A percentile compares a stretch with the other conserved stretches of the same genome.
These are phyloP conservation scores for Kryptolebias marmoratus DNA, from an alignment of 2,113 vertebrate species.

Conservation along the genomic window DNA sequence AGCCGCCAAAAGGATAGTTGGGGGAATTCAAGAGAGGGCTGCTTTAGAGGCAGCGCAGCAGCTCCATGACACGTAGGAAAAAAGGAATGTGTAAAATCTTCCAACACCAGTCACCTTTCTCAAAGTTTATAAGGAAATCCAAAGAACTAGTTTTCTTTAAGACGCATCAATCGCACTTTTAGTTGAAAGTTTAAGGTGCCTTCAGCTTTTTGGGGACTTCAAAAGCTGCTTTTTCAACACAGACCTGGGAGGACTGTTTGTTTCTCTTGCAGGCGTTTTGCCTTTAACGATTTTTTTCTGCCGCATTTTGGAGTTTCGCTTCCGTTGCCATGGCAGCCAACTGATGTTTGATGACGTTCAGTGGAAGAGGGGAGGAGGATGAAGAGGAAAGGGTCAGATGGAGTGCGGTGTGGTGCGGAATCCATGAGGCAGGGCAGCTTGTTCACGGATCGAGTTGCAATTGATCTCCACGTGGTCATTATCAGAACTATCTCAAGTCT, in stretches of 20 bases:
- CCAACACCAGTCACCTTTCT: not conserved
- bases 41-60: slow-evolving; percentile 13
- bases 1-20: slow-evolving; percentile 23
- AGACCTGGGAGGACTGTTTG: slow-evolving; percentile 34
- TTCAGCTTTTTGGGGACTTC: slow-evolving; percentile 11
- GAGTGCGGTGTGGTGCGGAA: slow-evolving; percentile 1
- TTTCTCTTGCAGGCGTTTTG: slow-evolving; percentile 30
- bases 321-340: slow-evolving; percentile 56
- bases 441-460: slow-evolving; percentile 65
- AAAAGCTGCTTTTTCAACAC: slow-evolving; percentile 1
- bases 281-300: slow-evolving; percentile 25
- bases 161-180: slow-evolving; percentile 1
- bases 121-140: slow-evolving; percentile 6
- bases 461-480: slow-evolving; percentile 61
- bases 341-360: slow-evolving; percentile 33
- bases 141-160: slow-evolving; percentile 19
- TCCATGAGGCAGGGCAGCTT: slow-evolving; percentile 35
- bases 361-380: slow-evolving; percentile 4
- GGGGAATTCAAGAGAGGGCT: slow-evolving; percentile 28
- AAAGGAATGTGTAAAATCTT: not conserved
- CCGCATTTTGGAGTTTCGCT: slow-evolving; percentile 29
- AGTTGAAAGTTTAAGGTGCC: slow-evolving; percentile 25
- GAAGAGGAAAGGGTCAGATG: slow-evolving; percentile 25
- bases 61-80: slow-evolving; percentile 9
- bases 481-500: slow-evolving; percentile 44